phyloP scores from a whole-genome alignment of 2,797 vertebrate species.

The Hydrophis major region DNA sequence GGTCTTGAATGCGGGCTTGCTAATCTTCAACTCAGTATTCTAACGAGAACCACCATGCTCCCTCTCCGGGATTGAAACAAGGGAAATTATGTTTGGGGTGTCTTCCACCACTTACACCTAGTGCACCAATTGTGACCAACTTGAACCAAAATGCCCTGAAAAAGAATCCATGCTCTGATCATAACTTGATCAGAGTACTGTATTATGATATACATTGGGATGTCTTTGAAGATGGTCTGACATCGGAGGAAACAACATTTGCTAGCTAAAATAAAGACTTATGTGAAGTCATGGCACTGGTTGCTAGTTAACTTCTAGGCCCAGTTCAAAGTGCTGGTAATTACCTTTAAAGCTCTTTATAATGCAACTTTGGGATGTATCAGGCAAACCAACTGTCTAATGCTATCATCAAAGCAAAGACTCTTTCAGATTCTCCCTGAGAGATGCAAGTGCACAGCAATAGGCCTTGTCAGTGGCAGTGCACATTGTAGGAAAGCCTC shows the following conservation, averaged over 20 bases:
- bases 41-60: not conserved
- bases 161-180: not conserved
- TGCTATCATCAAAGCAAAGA: not conserved
- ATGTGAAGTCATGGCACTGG: not conserved
- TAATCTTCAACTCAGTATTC: not conserved
- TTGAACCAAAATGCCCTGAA: not conserved
- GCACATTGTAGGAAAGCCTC: not conserved
- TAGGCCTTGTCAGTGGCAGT: not conserved
- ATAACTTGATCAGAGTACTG: not conserved
- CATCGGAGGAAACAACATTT: not conserved
- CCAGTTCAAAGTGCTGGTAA: not conserved
- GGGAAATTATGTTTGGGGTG: not conserved
- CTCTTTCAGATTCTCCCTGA: not conserved
- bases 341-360: not conserved
- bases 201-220: not conserved
- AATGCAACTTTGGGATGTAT: not conserved
- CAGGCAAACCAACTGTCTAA: not conserved
- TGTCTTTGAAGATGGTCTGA: not conserved
- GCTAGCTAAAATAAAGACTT: not conserved
- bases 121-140: not conserved
- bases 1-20: not conserved
- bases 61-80: not conserved
- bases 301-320: not conserved
- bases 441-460: not conserved
- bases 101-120: not conserved